Base-by-base conservation (phyloP, 2,113 vertebrate species). In the Bufo gargarizans region DNA sequence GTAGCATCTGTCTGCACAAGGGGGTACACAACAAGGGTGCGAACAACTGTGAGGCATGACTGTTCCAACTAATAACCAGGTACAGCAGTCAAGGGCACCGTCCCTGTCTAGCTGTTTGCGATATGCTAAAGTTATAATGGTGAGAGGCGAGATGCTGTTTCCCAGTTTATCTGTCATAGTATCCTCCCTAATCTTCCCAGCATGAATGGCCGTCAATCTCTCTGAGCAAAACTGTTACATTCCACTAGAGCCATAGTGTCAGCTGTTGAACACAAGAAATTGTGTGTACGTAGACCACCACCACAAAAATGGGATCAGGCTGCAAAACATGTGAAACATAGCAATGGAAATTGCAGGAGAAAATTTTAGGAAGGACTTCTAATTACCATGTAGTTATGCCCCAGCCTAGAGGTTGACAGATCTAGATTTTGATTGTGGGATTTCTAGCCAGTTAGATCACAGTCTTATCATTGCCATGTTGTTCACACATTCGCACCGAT, bases 341-440 rank as follows among this genome's bases (percentile, higher is more conserved):
- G 84, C 69, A 20, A 11, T 14, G 84, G 55, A 45, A 13, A 13
- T n/a, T 61, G 17, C 33, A 74, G 20, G 53, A 17, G n/a, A 16
- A 45, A 33, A 58, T 20, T 61, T 3, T 4, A 72, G n/a, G 13
- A 85, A 45, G 11, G 17, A 20, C 59, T 86, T 43, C 58, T 77
- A 58, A 63, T 86, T 77, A 22, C 45, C 56, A 10, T 77, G 72
- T 77, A 17, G 33, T 33, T 65, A 50, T 53, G 47, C 45, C 43
- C 14, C 17, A 50, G 55, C 7, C 12, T 22, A 77, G 84, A 47
- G 76, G 83, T 45, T 77, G 72, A 86, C 84, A 33, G 74, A 55
- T 67, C 85, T 33, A 17, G 58, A 63, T 49, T 61, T 86, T 55
- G 45, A 58, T 77, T 11, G 56, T 63, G 53, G 20, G 43, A 53